Evolutionary conservation across 2,113 vertebrate species (phyloP), one percentile per base, ranked within the genome.

Genomic region (Clupea harengus): DNA sequence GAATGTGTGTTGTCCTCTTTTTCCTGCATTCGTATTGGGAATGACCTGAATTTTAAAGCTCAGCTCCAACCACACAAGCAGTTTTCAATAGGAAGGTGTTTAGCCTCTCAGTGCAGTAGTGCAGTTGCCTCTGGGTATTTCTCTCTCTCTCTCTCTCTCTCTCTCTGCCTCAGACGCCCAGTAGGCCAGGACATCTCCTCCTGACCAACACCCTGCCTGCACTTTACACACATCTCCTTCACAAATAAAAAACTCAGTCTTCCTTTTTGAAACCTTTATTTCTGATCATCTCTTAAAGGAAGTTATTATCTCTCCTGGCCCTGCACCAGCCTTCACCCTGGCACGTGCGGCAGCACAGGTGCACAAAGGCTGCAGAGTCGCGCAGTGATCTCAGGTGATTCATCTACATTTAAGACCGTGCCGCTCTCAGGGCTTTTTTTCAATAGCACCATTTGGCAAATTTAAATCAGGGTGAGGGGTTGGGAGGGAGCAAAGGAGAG

Each of bases 321-420:
- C 64, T 25, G 6, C 7, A 13, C 25, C 64, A 10, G 64, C 64
- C 25, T 72, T 13, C 22, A 28, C n/a, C 64, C 9, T 11, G n/a
- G n/a, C 5, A 25, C 7, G 64, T n/a, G n/a, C n/a, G 22, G 2
- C 64, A 10, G 64, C n/a, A 8, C 1, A 64, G 20, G 64, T 6
- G n/a, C 64, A 72, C 9, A 25, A n/a, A n/a, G 2, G 22, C 6
- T 25, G 1, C 7, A 10, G n/a, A 25, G 60, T 1, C 2, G n/a
- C 4, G 64, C 64, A 57, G 64, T 20, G 78, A 81, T 81, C 83
- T 67, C 28, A 78, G 4, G 83, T 85, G 86, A 87, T 87, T 90
- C 83, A 85, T 89, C 86, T 84, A 81, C 20, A 25, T 85, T 88
- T 82, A 87, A 84, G 83, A 54, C 49, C 85, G 78, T 84, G 54